These are phyloP conservation scores for Porphyrio hochstetteri DNA, from an alignment of 2,113 vertebrate species.

Conservation along the genomic window DNA sequence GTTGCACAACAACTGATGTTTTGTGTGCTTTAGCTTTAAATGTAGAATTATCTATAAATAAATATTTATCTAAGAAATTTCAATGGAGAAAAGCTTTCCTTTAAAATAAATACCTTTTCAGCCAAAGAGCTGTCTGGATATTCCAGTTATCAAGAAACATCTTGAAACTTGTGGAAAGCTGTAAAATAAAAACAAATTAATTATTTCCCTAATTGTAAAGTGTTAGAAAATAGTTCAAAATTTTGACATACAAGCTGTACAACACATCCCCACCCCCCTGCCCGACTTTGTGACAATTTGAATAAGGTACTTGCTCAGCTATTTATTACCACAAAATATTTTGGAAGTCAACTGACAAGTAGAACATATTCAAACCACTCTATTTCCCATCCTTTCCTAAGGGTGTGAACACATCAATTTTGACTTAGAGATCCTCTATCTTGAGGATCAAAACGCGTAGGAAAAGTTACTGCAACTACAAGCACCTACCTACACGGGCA, in stretches of 20 bases:
- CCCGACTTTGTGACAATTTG: neutral
- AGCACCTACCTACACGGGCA: neutral
- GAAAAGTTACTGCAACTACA: neutral
- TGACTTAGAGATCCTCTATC: neutral
- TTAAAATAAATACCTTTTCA: slow-evolving; percentile 88
- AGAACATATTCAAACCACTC: neutral
- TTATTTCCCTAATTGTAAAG: neutral
- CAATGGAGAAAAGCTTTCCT: neutral
- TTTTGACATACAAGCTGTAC: neutral
- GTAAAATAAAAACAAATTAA: slow-evolving; percentile 48
- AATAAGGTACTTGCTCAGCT: neutral
- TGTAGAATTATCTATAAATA: neutral
- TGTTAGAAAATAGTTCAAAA: neutral
- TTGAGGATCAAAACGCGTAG: neutral
- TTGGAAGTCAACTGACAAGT: neutral
- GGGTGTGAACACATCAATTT: neutral
- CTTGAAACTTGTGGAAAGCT: slow-evolving; percentile 99
- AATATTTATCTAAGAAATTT: neutral
- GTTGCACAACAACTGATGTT: neutral
- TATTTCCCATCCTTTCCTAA: neutral
- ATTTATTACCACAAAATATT: neutral
- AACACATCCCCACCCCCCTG: neutral
- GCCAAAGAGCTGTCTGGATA: slow-evolving; percentile 97
- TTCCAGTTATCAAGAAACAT: slow-evolving; percentile 99
- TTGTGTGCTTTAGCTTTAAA: neutral